A percentile compares a stretch with the other conserved stretches of the same genome.
These are phyloP conservation scores for Chrysotoxum bicinctum DNA, from an alignment of 2,888 invertebrate species.

Conservation along the genomic window DNA sequence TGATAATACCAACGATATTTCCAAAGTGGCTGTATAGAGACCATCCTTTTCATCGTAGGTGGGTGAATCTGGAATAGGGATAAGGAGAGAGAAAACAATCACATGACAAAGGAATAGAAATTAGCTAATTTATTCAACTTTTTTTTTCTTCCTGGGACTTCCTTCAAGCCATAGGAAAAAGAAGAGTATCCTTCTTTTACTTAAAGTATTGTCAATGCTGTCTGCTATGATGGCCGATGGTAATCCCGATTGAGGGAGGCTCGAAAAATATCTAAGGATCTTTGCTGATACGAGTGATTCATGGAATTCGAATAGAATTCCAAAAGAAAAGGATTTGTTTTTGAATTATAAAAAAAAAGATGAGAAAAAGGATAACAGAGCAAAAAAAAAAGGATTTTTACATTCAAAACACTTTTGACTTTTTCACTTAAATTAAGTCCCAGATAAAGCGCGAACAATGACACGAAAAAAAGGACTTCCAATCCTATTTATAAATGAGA, in stretches of 20 bases:
- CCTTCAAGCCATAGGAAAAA: neutral
- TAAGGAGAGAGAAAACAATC: neutral
- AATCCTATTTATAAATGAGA: neutral
- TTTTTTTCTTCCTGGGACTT: neutral
- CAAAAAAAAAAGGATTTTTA: slow-evolving; percentile 27
- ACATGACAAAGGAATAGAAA: slow-evolving; percentile 27
- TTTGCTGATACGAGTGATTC: slow-evolving; percentile 47
- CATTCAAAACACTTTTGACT: slow-evolving; percentile 13
- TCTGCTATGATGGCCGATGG: neutral
- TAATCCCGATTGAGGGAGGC: slow-evolving; percentile 32
- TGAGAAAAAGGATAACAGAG: slow-evolving; percentile 12
- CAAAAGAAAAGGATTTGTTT: slow-evolving; percentile 26
- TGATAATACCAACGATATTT: slow-evolving; percentile 85
- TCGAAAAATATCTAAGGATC: slow-evolving; percentile 13
- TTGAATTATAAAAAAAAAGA: slow-evolving; percentile 21
- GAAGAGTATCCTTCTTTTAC: slow-evolving; percentile 11
- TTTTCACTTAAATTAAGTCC: slow-evolving; percentile 52
- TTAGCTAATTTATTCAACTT: slow-evolving; percentile 48
- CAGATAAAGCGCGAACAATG: slow-evolving; percentile 57
- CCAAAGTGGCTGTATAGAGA: slow-evolving; percentile 86
- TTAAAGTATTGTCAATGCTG: slow-evolving; percentile 28
- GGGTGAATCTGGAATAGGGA: slow-evolving; percentile 83
- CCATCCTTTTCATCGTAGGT: slow-evolving; percentile 83
- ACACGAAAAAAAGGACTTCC: slow-evolving; percentile 24
- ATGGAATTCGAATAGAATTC: slow-evolving; percentile 31